Conservation (phyloP, 1,140 invertebrate species). For the Sycophila sp. region DNA sequence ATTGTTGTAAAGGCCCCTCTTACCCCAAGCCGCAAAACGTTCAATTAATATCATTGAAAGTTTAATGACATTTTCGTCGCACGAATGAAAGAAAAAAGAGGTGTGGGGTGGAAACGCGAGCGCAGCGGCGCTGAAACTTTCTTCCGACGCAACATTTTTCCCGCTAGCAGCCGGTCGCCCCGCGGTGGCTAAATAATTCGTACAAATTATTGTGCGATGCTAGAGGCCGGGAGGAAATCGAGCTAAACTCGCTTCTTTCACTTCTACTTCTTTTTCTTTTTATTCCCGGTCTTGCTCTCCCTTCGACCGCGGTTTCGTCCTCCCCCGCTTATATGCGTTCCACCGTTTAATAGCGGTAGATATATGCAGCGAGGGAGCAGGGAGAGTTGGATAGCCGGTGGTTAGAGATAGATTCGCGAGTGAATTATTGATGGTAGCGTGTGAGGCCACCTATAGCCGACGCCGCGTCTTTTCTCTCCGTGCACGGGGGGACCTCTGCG, state of each 20-base stretch:
- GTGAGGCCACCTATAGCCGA: constrained; percentile 42
- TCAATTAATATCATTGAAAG: constrained; percentile 9
- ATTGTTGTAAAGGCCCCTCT: background rate
- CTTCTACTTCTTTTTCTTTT: constrained; percentile 10
- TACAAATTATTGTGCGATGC: no score
- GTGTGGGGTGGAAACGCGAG: no score
- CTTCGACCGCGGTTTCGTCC: background rate
- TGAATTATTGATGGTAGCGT: constrained; percentile 65
- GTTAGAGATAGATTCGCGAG: constrained; percentile 56
- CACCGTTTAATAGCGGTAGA: constrained; percentile 13
- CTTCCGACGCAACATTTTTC: no score
- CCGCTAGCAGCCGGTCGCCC: no score
- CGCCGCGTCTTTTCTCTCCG: no score
- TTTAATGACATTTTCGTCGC: constrained; percentile 10
- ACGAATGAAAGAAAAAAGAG: no score
- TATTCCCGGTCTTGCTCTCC: constrained; percentile 23
- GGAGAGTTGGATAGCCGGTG: constrained; percentile 40
- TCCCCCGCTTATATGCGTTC: constrained; percentile 31
- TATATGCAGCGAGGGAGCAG: constrained; percentile 35
- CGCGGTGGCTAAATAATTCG: no score
- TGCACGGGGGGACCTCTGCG: no score
- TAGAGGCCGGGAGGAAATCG: no score
- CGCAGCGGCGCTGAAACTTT: no score
- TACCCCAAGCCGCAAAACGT: constrained; percentile 17
- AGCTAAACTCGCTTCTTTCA: background rate